Conservation (phyloP, 2,797 vertebrate species). For the Mormyrops attenuatus region DNA sequence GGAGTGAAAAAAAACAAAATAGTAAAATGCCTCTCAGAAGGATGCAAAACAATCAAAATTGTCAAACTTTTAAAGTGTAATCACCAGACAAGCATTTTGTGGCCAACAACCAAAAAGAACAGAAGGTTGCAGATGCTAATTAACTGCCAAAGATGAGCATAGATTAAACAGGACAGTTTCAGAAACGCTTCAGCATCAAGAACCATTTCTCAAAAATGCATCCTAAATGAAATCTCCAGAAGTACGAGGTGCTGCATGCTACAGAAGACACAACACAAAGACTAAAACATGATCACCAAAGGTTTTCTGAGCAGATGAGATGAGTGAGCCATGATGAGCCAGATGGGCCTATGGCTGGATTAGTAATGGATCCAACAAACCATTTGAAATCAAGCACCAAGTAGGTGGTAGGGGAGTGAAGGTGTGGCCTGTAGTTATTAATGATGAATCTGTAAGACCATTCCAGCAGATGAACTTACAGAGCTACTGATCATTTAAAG, state of each 20-base stretch:
- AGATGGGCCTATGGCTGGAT: background rate
- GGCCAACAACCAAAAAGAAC: background rate
- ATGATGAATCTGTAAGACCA: background rate
- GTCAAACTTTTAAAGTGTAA: too few relatives aligned
- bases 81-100: too few relatives aligned
- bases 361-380: background rate
- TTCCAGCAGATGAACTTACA: background rate
- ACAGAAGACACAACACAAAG: background rate
- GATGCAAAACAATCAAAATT: too few relatives aligned
- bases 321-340: background rate
- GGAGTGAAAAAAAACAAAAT: too few relatives aligned
- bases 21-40: too few relatives aligned
- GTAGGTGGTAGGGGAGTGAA: background rate
- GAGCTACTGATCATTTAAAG: background rate
- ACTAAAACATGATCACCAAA: background rate
- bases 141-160: background rate
- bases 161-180: background rate
- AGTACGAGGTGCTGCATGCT: background rate
- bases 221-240: background rate
- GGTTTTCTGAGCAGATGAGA: background rate
- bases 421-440: background rate
- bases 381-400: background rate
- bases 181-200: background rate
- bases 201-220: background rate
- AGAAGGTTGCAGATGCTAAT: background rate